Base-by-base conservation (phyloP, 1,140 invertebrate species). In the Brachionus sp. region DNA sequence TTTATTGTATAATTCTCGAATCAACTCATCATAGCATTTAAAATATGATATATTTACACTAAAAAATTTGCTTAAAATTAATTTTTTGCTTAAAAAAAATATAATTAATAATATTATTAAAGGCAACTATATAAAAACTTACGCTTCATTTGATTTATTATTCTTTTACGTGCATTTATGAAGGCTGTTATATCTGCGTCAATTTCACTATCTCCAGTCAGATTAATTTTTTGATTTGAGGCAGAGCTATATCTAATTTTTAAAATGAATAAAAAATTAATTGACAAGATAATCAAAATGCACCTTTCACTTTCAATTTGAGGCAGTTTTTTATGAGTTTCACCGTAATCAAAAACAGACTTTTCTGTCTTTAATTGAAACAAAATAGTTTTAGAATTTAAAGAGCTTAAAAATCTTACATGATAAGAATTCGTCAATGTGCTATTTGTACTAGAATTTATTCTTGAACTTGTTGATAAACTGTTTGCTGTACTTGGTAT, bases 161-260 rank as follows among this genome's bases (percentile, higher is more conserved):
- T 70, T 44, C 80, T 25, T 68, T 88, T 86, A 73, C 88, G 86
- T 4, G 88, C 88, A 85, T 86, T 87, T 7, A 88, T 84, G 85
- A 89, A 89, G 3, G 88, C 88, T 86, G 88, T 86, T 57, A 89
- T 88, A 84, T 89, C 88, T 82, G 87, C 88, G 86, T 89, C 88
- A 46, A 87, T 88, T 73, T 87, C 85, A n/a, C 87, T 84, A 84
- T 89, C 88, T 37, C 88, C 88, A 78, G 88, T 89, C 77, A 89
- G 83, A 57, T 85, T 85, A 16, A 88, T 85, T 29, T 84, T 85
- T 33, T 84, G 78, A 46, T 84, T 70, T 1, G 19, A 46, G 16
- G 33, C 16, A 7, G 29, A n/a, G 3, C 70, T 46, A 46, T 75
- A 42, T 7, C 33, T 73, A 37, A n/a, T 39, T 23, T 9, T 9